phyloP scores from a whole-genome alignment of 2,888 invertebrate species.

The Cetonia aurata region DNA sequence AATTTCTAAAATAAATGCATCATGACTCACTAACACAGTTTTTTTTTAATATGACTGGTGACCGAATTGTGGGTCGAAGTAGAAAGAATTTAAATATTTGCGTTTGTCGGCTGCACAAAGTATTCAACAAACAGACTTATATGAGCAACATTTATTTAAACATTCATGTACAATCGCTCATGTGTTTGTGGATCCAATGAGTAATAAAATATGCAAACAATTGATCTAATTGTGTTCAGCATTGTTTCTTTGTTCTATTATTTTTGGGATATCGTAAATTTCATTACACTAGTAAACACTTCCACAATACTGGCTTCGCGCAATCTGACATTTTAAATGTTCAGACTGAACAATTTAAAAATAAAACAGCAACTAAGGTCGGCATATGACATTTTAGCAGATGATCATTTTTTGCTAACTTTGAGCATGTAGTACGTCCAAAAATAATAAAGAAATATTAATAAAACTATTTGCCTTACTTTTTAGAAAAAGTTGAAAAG shows the following conservation, averaged over 20 bases:
- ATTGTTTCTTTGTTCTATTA: not conserved
- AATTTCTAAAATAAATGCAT: constrained; percentile 6
- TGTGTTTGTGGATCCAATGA: not conserved
- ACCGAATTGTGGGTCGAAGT: not conserved
- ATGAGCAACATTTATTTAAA: not conserved
- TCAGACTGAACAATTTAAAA: not conserved
- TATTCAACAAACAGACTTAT: constrained; percentile 2
- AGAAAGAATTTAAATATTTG: not conserved
- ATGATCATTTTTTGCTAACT: not conserved
- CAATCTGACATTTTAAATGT: no score
- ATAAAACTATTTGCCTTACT: no score
- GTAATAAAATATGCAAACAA: not conserved
- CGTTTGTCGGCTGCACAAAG: not conserved
- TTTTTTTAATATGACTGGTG: not conserved
- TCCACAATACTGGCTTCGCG: not conserved
- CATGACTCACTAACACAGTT: constrained; percentile 16
- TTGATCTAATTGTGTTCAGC: not conserved
- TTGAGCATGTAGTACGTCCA: not conserved
- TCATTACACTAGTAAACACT: not conserved
- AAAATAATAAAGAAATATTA: not conserved
- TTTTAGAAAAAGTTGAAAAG: no score
- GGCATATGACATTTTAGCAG: not conserved
- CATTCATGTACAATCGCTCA: not conserved
- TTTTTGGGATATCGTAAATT: constrained; percentile 1
- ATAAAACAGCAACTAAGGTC: not conserved